Base-by-base conservation (phyloP, 2,113 vertebrate species). In the Platysteira castanea region DNA sequence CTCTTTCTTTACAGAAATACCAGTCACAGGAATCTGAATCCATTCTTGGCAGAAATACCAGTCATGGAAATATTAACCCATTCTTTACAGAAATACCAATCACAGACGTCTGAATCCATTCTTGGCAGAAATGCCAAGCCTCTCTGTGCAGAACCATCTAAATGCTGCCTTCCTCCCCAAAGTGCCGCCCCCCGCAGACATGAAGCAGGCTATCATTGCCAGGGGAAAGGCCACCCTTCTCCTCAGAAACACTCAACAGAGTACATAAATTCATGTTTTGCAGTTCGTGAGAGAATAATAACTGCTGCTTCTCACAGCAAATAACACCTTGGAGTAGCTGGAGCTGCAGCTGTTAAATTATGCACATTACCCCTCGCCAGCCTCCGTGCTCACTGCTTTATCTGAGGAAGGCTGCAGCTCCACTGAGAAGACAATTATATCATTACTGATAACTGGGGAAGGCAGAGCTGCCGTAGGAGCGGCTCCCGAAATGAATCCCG, bases 91-190 rank as follows among this genome's bases (percentile, higher is more conserved):
- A 33, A 56, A 14, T 2, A 19, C 52, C 52, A 53, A 12, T 53
- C 28, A 19, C 52, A 31, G 52, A 31, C 11, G 19, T 12, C 6
- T 7, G 17, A 53, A 31, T 54, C 17, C 52, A 3, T 8, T 31
- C 52, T 10, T 19, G 7, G 5, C 59, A 33, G 20, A 10, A 31
- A 8, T 0, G 1, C 21, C 42, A 4, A 2, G 0, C 21, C 26
- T 53, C 27, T 8, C 77, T 22, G 6, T n/a, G 64, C 61, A 41
- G 21, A 30, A 59, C 19, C 1, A 54, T 1, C 30, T 4, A 17
- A 46, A 2, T 0, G 0, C n/a, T 56, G 7, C 71, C 13, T 37
- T 6, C 53, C 68, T 46, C 20, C 4, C 15, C 26, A n/a, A 23
- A 33, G 59, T 10, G 15, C 22, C 0, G 2, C 17, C 16, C 3